phyloP scores from a whole-genome alignment of 2,797 vertebrate genomes.

The Caiman crocodilus region DNA sequence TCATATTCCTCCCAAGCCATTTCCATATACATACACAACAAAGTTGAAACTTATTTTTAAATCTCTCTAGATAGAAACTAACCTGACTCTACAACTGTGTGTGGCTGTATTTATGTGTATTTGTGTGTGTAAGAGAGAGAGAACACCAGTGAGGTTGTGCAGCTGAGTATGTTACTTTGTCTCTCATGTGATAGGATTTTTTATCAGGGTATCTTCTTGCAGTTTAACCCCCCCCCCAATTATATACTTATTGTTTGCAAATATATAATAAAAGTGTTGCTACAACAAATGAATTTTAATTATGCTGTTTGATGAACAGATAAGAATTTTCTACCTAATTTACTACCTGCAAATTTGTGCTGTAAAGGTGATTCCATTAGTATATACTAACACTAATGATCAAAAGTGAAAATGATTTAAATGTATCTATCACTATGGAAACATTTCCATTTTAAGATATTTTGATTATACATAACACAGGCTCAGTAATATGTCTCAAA shows the following conservation, averaged over 20 bases:
- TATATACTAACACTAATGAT: neutral
- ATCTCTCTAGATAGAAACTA: neutral
- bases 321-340: neutral
- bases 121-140: neutral
- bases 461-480: neutral
- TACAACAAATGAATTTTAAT: neutral
- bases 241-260: neutral
- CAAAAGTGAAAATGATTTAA: neutral
- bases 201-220: neutral
- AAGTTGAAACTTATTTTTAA: neutral
- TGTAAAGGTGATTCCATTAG: neutral
- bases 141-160: neutral
- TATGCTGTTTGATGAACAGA: neutral
- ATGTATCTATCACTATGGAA: neutral
- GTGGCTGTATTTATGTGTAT: neutral
- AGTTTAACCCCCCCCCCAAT: neutral
- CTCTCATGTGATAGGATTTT: neutral
- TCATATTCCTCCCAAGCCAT: neutral
- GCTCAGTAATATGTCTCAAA: neutral
- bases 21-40: neutral
- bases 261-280: neutral
- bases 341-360: neutral
- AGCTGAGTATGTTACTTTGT: neutral
- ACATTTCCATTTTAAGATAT: slow-evolving; percentile 3
- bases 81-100: neutral